Percentiles rank a stretch among this genome's conserved stretches.
These are phyloP conservation scores for Pterocles gutturalis DNA, from an alignment of 2,113 vertebrate species.

Conservation along the genomic window DNA sequence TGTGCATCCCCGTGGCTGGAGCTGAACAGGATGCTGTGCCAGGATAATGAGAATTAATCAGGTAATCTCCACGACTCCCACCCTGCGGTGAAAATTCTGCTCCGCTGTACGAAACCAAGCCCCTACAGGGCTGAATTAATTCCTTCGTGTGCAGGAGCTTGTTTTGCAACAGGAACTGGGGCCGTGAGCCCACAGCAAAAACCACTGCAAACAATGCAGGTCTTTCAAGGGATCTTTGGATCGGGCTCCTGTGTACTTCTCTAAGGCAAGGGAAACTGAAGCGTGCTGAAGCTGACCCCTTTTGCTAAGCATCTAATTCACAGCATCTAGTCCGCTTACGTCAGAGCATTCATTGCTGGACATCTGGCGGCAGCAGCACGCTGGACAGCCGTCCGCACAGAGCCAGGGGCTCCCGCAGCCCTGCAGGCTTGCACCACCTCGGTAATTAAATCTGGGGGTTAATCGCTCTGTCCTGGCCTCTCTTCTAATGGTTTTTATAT, in stretches of 20 bases:
- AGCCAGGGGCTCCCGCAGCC: neutral
- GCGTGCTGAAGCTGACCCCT: neutral
- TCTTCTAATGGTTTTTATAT: neutral
- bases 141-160: neutral
- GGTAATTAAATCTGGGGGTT: neutral
- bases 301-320: neutral
- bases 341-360: neutral
- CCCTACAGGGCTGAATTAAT: neutral
- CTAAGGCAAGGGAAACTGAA: neutral
- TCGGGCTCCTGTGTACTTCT: neutral
- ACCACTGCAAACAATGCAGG: neutral
- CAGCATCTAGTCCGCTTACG: neutral
- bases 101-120: neutral
- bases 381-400: neutral
- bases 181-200: neutral
- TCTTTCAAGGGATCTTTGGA: neutral
- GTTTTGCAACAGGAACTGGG: neutral
- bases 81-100: neutral
- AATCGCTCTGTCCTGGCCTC: neutral
- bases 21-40: neutral
- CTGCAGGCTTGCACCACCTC: slow-evolving; percentile 9
- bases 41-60: neutral
- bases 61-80: neutral
- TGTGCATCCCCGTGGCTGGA: neutral
- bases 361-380: neutral